Percentiles rank a stretch among this genome's conserved stretches.
Conservation (phyloP, 2,888 invertebrate genomes). For the Coenonympha glycerion region DNA sequence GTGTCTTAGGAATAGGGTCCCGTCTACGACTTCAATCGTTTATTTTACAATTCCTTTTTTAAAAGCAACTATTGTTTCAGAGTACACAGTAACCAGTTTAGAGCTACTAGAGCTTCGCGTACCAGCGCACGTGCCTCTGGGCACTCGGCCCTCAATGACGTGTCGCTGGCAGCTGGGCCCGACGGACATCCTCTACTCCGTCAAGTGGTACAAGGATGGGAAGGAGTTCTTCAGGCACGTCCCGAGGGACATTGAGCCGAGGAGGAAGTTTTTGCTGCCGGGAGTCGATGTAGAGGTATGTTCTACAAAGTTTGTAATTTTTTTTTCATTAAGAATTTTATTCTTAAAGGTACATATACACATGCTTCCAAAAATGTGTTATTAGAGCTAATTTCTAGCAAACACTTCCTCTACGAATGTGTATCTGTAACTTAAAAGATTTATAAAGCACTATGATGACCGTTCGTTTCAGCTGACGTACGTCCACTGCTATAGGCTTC, state of each 20-base stretch:
- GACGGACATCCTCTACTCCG: constrained; percentile 88
- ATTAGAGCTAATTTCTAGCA: no score
- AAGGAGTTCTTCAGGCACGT: constrained; percentile 92
- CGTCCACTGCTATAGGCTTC: no score
- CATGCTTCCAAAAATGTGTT: no score
- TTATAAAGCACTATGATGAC: no score
- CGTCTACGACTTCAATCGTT: no score
- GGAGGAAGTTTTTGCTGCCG: constrained; percentile 84
- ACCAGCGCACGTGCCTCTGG: constrained; percentile 87
- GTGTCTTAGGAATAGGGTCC: no score
- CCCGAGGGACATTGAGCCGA: constrained; percentile 87
- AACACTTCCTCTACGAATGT: no score
- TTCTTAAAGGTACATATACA: no score
- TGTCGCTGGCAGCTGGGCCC: constrained; percentile 88
- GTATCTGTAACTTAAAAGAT: no score
- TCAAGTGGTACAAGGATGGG: constrained; percentile 95
- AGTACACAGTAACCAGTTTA: constrained; percentile 62
- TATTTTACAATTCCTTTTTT: no score
- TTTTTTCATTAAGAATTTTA: no score
- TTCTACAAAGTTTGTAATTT: background rate
- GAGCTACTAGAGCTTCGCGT: constrained; percentile 86
- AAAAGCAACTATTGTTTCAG: constrained; percentile 35
- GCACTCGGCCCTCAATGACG: constrained; percentile 83
- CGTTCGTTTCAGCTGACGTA: no score
- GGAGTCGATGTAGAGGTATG: constrained; percentile 90